Conservation (phyloP, 2,888 invertebrate genomes). For the Encarsia formosa region DNA sequence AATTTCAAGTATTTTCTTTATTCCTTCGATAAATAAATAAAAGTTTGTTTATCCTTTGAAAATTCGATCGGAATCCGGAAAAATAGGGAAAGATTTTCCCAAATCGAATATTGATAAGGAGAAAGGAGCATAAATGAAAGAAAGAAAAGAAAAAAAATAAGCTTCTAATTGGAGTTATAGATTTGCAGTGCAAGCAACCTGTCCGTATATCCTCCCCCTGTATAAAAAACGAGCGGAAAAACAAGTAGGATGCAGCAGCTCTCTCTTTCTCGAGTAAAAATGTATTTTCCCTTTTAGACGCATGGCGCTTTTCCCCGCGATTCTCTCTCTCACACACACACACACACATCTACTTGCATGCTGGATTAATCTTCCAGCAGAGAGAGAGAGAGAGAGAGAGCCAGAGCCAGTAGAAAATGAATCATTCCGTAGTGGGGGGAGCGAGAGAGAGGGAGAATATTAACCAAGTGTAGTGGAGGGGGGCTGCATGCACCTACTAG, state of each 20-base stretch:
- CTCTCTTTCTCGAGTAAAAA: too few relatives aligned
- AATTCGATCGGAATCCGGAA: too few relatives aligned
- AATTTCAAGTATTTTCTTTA: too few relatives aligned
- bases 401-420: slow-evolving; percentile 33
- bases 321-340: slow-evolving; percentile 7
- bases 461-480: slow-evolving; percentile 4
- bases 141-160: not conserved
- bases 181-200: not conserved
- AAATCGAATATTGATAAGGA: not conserved
- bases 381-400: slow-evolving; percentile 23
- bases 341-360: not conserved
- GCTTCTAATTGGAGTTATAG: slow-evolving; percentile 6
- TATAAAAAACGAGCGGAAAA: too few relatives aligned
- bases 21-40: too few relatives aligned
- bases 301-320: slow-evolving; percentile 3
- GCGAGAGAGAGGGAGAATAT: slow-evolving; percentile 17
- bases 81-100: too few relatives aligned
- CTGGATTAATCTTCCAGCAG: slow-evolving; percentile 25
- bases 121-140: not conserved
- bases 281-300: too few relatives aligned
- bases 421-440: slow-evolving; percentile 35
- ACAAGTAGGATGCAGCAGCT: too few relatives aligned
- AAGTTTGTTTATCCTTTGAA: too few relatives aligned
- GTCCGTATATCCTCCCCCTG: not conserved
- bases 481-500: slow-evolving; percentile 34